Base-by-base conservation (phyloP, 2,797 vertebrate genomes). In the Dendrocincla fuliginosa region DNA sequence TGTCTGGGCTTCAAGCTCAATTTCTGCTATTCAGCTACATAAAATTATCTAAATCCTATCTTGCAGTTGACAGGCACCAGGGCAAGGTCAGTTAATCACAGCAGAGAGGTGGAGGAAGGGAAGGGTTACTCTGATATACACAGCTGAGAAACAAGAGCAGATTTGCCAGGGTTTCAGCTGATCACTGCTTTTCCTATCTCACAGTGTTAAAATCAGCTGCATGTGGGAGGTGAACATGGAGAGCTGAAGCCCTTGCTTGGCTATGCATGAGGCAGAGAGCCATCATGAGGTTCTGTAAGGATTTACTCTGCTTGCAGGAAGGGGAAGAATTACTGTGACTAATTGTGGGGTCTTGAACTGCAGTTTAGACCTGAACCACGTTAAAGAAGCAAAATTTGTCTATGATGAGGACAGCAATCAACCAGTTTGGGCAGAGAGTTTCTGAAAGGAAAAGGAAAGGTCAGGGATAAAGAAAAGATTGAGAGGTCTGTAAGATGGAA, bases 11-110 rank as follows among this genome's bases (percentile, higher is more conserved):
- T 94, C 70, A 25, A 85, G 88, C 71, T 96, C 86, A 33, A 84
- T 90, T 90, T 55, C 70, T 94, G 67, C 67, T 73, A 14, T 79
- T 96, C 91, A 67, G 91, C 64, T 77, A 76, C 35, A 63, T 16
- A 37, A 84, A 94, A 93, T 84, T 55, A 90, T 94, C 89, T 74
- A 82, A 96, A 93, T 91, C 86, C 89, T 55, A 39, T 93, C 84
- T 71, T 3, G 8, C 63, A 57, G 39, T 7, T 80, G 95, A 69
- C 88, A 84, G 81, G 89, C 50, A 56, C 49, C 60, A 65, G 83
- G 70, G 77, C 73, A 89, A 77, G 90, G 94, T 94, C 94, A 89
- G 65, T 63, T 68, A 74, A 94, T 89, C 89, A n/a, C 46, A 41
- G 87, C 1, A 0, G 84, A 85, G 67, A 0, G 0, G 12, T 22